Conservation (phyloP, 2,888 invertebrate species). For the Pseudanteris insignis region DNA sequence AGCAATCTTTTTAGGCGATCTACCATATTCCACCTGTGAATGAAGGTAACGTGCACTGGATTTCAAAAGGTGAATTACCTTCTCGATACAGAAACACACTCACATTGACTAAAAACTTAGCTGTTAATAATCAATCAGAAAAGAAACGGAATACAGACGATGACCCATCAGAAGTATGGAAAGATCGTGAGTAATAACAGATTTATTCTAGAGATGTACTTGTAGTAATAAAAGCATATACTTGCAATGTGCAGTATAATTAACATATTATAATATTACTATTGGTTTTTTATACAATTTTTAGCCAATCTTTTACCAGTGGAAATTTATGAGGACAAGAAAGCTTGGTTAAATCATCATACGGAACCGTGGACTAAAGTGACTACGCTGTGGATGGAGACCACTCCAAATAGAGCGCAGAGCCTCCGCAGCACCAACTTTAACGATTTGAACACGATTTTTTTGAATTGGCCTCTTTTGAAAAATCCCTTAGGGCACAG, state of each 20-base stretch:
- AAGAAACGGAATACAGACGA: background rate
- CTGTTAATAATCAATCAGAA: background rate
- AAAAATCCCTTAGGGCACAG: background rate
- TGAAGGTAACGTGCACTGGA: background rate
- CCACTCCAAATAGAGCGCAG: background rate
- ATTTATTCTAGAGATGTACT: background rate
- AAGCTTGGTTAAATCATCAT: constrained; percentile 1
- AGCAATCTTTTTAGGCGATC: no score
- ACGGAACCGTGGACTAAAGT: constrained; percentile 1
- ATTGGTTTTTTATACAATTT: no score
- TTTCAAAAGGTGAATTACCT: constrained; percentile 1
- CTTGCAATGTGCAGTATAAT: background rate
- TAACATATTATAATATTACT: no score
- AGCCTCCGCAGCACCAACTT: background rate
- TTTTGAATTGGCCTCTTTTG: constrained; percentile 1
- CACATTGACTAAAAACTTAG: background rate
- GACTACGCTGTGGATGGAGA: background rate
- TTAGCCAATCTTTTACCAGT: constrained; percentile 1
- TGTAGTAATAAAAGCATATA: background rate
- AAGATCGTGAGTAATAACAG: constrained; percentile 1
- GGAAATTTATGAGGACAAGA: background rate
- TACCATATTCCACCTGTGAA: background rate
- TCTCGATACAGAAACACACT: background rate
- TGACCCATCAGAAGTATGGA: background rate
- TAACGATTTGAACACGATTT: background rate